Percentiles rank a stretch among this genome's conserved stretches.
These are phyloP conservation scores for Rhinichthys klamathensis DNA, from an alignment of 2,113 vertebrate species.

Conservation along the genomic window DNA sequence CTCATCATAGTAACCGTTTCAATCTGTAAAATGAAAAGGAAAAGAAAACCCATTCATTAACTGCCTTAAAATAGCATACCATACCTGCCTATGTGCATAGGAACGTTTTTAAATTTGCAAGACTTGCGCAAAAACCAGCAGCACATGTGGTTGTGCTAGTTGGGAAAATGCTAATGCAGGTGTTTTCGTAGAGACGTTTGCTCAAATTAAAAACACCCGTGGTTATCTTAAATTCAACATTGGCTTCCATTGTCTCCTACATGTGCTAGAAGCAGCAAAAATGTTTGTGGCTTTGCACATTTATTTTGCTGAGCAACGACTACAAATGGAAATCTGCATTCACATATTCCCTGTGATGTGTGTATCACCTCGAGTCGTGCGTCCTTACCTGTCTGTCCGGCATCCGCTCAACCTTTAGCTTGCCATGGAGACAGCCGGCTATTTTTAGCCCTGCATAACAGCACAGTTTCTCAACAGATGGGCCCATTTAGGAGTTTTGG, in stretches of 20 bases:
- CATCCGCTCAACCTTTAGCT: slow-evolving; percentile 29
- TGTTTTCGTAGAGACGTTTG: neutral
- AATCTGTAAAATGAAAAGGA: neutral
- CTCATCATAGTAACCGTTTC: neutral
- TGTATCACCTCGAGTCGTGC: neutral
- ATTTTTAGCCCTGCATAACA: slow-evolving; percentile 37
- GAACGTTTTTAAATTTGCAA: neutral
- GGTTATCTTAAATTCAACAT: neutral
- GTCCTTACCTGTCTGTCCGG: slow-evolving; percentile 16
- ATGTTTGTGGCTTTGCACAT: neutral
- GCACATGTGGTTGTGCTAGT: neutral
- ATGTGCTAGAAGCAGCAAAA: slow-evolving; percentile 13
- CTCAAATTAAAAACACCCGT: slow-evolving; percentile 6
- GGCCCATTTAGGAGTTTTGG: slow-evolving; percentile 20
- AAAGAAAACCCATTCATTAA: neutral
- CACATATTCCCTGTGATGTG: slow-evolving; percentile 25
- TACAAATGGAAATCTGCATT: slow-evolving; percentile 23
- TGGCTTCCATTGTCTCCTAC: neutral
- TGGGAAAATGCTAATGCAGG: slow-evolving; percentile 6
- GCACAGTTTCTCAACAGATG: slow-evolving; percentile 30
- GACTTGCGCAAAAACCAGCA: neutral
- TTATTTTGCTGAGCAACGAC: neutral
- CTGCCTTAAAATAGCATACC: no score
- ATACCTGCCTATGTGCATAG: no score
- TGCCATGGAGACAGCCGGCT: slow-evolving; percentile 22